Evolutionary conservation across 2,797 vertebrate species (phyloP), one percentile per base, ranked within the genome.

Genomic region (Fundulus diaphanus): DNA sequence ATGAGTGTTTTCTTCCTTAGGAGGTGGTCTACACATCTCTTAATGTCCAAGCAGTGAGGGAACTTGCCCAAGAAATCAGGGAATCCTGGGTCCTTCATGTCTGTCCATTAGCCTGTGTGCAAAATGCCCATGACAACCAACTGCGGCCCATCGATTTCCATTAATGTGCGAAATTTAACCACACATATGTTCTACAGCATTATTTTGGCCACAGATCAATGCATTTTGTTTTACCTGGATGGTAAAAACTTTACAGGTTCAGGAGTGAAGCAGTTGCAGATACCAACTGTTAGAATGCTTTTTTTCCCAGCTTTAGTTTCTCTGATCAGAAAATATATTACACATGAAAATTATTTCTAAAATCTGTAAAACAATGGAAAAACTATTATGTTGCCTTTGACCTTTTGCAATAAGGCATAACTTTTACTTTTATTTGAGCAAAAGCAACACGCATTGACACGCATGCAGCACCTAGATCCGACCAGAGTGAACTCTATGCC

Each of bases 391-490:
- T 44, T 24, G 13, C 24, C n/a, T 51, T 20, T 42, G 74, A 37
- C 35, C 7, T 35, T 51, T 40, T 5, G 3, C 11, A 70, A 16
- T 24, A 4, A 35, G 5, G 7, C 71, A 33, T 33, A 15, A 65
- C 33, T 7, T 7, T 37, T 73, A 29, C 6, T 15, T 1, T 24
- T 52, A 16, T 44, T 27, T 59, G 70, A 2, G 11, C 9, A 44
- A 74, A 44, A 56, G 20, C 76, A 37, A 76, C 51, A 37, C 49
- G 46, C 15, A 63, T 31, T 9, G 33, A 54, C 46, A 18, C 52
- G 82, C 56, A 22, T 42, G 69, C 74, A 66, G 57, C 37, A 93
- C 89, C 89, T 83, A 90, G 84, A 92, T 92, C 92, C 90, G 90
- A 92, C 92, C 88, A 72, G 76, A 82, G 75, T 68, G 49, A 68